Evolutionary conservation across 23 tunicate species (phyloP).

Genomic region (Trididemnum miniatum): DNA sequence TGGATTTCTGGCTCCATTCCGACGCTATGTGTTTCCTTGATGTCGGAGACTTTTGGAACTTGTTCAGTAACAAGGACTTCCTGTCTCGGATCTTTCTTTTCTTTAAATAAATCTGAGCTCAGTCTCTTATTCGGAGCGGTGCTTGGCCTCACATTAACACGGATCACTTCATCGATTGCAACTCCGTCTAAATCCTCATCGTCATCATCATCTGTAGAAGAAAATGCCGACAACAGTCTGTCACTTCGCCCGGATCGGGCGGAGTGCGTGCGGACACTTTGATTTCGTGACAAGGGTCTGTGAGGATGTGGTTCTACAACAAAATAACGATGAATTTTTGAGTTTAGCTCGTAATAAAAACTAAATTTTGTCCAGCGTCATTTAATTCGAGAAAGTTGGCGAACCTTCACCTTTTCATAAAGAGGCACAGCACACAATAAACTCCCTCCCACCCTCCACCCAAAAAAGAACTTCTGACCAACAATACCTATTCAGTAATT

Average conservation of each 20-base stretch:
- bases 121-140: slow-evolving; percentile 62
- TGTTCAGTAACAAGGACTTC: slow-evolving; percentile 24
- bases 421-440: too few relatives aligned
- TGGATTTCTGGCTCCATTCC: slow-evolving; percentile 18
- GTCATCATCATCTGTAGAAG: slow-evolving; percentile 21
- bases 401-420: too few relatives aligned
- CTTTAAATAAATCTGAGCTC: neutral
- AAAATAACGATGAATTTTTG: neutral
- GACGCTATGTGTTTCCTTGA: neutral
- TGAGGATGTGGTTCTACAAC: neutral
- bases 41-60: too few relatives aligned
- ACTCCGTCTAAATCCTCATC: slow-evolving; percentile 39
- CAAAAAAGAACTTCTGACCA: too few relatives aligned
- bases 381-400: too few relatives aligned
- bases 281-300: slow-evolving; percentile 20
- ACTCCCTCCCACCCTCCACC: too few relatives aligned
- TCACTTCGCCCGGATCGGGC: slow-evolving; percentile 1
- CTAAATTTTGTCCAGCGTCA: too few relatives aligned
- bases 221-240: neutral
- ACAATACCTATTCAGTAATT: too few relatives aligned
- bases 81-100: neutral
- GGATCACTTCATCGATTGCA: slow-evolving; percentile 39
- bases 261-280: slow-evolving; percentile 27
- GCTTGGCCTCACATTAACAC: slow-evolving; percentile 72
- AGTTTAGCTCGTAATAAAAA: too few relatives aligned